phyloP scores from a whole-genome alignment of 2,113 vertebrate species.

The Mobula birostris region DNA sequence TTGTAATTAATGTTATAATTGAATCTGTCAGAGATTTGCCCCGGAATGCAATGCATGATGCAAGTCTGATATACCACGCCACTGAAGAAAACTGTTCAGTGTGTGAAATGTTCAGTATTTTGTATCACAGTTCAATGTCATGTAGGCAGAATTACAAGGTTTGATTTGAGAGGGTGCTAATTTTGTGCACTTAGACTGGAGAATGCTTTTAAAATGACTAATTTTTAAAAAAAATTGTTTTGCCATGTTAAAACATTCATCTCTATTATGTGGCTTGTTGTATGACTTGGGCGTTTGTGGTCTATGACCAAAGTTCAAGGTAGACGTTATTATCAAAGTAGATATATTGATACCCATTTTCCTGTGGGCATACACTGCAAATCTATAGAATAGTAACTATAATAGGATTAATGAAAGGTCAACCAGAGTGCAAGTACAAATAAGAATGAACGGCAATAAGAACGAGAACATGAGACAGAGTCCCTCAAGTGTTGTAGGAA shows the following conservation, averaged over 20 bases:
- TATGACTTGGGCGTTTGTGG: too few species aligned
- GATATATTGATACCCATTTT: too few species aligned
- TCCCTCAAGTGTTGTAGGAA: too few species aligned
- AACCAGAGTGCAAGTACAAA: too few species aligned
- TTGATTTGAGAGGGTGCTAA: neutral
- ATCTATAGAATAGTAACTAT: too few species aligned
- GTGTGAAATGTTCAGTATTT: neutral
- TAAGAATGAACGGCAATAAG: too few species aligned
- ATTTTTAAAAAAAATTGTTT: neutral
- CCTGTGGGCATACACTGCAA: too few species aligned
- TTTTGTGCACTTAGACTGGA: neutral
- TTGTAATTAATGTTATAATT: conserved; percentile 8
- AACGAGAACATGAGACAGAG: too few species aligned
- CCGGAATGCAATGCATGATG: neutral
- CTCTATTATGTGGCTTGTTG: too few species aligned
- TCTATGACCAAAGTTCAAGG: too few species aligned
- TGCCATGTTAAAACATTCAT: neutral
- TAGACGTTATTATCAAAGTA: too few species aligned
- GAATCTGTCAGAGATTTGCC: neutral
- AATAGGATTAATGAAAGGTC: too few species aligned
- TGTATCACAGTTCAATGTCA: neutral
- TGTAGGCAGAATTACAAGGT: neutral
- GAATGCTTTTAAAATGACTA: neutral
- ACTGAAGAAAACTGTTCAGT: neutral
- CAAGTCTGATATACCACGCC: neutral